phyloP scores from a whole-genome alignment of 1,140 invertebrate genomes.

The Drosophila sturtevanti region DNA sequence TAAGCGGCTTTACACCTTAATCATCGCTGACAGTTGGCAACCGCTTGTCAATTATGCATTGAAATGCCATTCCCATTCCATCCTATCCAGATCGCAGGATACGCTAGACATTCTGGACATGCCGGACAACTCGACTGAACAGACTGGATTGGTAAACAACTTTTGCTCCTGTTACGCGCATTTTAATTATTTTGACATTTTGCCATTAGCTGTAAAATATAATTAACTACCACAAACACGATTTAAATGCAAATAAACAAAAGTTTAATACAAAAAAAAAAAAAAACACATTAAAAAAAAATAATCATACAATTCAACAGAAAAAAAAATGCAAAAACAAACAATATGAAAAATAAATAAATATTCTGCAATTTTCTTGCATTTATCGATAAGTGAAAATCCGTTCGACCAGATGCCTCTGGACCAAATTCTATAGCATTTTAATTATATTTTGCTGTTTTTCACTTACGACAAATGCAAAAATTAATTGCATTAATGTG shows the following conservation, averaged over 20 bases:
- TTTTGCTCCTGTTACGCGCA: slow-evolving; percentile 36
- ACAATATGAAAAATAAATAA: slow-evolving; percentile 15
- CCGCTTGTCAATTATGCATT: slow-evolving; percentile 63
- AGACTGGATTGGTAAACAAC: slow-evolving; percentile 1
- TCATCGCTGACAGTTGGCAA: slow-evolving; percentile 70
- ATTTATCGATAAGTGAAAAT: slow-evolving; percentile 29
- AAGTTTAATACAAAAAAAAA: slow-evolving; percentile 31
- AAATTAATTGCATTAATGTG: slow-evolving; percentile 70
- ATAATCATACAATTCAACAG: not conserved
- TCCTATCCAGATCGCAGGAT: slow-evolving; percentile 13
- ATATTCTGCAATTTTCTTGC: slow-evolving; percentile 35
- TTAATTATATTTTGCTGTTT: slow-evolving; percentile 64
- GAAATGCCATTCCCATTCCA: slow-evolving; percentile 14
- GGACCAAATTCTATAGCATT: slow-evolving; percentile 31
- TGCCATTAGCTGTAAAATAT: slow-evolving; percentile 77
- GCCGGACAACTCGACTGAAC: not conserved
- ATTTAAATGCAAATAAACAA: slow-evolving; percentile 72
- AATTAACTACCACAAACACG: slow-evolving; percentile 76
- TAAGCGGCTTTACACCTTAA: slow-evolving; percentile 70
- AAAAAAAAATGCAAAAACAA: slow-evolving; percentile 14
- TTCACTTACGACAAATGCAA: slow-evolving; percentile 51
- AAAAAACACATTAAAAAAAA: slow-evolving; percentile 8
- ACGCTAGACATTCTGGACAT: not conserved
- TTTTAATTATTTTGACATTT: slow-evolving; percentile 81
- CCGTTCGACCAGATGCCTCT: not conserved